Evolutionary conservation across 1,140 invertebrate species (phyloP).

Genomic region (Ceratina calcarata): DNA sequence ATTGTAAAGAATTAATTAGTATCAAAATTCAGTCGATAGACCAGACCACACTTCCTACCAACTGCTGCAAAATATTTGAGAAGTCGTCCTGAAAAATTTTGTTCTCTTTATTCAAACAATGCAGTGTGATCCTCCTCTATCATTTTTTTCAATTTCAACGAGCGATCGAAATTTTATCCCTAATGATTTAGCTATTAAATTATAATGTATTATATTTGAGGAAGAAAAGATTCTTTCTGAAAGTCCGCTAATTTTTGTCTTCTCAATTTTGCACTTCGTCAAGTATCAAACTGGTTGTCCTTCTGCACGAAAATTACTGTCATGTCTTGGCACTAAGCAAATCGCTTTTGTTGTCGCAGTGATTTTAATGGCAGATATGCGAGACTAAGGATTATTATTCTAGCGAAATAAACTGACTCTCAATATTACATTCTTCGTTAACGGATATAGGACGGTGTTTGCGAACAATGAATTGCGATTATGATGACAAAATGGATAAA

Average conservation of each 20-base stretch:
- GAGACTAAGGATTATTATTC: neutral
- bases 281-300: slow-evolving; percentile 11
- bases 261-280: too few relatives aligned
- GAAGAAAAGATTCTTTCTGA: neutral
- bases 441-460: neutral
- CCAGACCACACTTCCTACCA: slow-evolving; percentile 4
- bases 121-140: neutral
- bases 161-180: neutral
- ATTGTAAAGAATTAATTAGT: neutral
- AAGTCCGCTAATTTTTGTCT: neutral
- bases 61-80: neutral
- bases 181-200: neutral
- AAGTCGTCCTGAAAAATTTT: neutral
- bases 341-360: neutral
- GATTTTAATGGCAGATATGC: slow-evolving; percentile 9
- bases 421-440: neutral
- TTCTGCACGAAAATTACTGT: neutral
- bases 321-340: slow-evolving; percentile 28
- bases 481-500: neutral
- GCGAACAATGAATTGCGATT: neutral
- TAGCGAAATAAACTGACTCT: slow-evolving; percentile 17
- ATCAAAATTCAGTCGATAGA: neutral
- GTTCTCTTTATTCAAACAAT: neutral
- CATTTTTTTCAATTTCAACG: neutral
- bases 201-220: neutral